Conservation (phyloP, 2,888 invertebrate species). For the Lasioglossum malachurum region DNA sequence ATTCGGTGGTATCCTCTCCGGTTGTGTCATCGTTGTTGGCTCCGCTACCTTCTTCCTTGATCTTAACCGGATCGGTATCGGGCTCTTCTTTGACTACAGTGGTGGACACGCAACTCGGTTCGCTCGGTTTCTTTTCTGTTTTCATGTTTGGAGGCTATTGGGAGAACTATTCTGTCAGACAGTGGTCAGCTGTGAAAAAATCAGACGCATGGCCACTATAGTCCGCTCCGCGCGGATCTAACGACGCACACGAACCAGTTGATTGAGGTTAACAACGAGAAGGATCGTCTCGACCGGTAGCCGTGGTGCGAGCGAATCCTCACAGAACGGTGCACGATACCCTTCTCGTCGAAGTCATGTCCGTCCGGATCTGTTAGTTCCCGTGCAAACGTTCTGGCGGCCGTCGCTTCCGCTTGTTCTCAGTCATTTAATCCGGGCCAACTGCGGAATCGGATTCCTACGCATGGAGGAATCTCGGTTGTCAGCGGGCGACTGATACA, state of each 20-base stretch:
- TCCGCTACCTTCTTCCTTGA: conserved; percentile 80
- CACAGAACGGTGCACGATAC: conserved; percentile 34
- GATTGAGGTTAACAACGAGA: conserved; percentile 63
- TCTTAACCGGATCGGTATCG: conserved; percentile 82
- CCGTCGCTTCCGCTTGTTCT: conserved; percentile 39
- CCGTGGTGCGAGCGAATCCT: conserved; percentile 26
- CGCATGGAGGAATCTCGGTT: conserved; percentile 41
- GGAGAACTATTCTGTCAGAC: conserved; percentile 67
- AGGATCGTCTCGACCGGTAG: conserved; percentile 50
- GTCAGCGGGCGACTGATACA: conserved; percentile 51
- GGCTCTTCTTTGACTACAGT: conserved; percentile 83
- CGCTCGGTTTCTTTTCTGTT: conserved; percentile 83
- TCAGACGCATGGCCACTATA: conserved; percentile 69
- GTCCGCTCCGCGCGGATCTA: conserved; percentile 51
- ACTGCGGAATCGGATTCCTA: conserved; percentile 39
- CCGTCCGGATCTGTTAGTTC: conserved; percentile 41
- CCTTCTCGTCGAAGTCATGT: conserved; percentile 58
- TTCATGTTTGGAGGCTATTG: conserved; percentile 78
- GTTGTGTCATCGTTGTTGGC: conserved; percentile 80
- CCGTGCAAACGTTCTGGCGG: conserved; percentile 46
- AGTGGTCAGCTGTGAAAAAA: conserved; percentile 47
- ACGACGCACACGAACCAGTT: conserved; percentile 36
- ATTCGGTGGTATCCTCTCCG: conserved; percentile 79
- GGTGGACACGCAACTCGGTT: conserved; percentile 81
- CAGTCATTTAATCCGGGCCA: conserved; percentile 62